Conservation (phyloP, 1,140 invertebrate genomes). For the Cherax quadricarinatus region DNA sequence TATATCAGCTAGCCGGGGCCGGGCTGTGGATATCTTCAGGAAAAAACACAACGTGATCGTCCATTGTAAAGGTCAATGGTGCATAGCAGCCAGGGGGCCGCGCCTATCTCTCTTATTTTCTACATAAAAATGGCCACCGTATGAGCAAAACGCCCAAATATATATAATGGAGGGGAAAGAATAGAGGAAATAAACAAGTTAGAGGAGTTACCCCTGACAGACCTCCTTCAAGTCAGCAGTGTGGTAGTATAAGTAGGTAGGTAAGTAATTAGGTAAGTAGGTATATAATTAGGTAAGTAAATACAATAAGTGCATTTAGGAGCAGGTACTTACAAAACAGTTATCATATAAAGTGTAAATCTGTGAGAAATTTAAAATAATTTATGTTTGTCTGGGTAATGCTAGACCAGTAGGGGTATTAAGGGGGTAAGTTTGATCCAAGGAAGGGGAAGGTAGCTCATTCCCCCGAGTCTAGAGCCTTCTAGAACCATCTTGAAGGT, state of each 20-base stretch:
- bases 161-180: constrained; percentile 21
- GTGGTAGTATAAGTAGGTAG: neutral
- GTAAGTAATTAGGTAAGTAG: neutral
- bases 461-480: too few species aligned
- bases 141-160: constrained; percentile 30
- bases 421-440: too few species aligned
- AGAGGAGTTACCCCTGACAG: neutral
- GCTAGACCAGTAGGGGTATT: too few species aligned
- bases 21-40: constrained; percentile 51
- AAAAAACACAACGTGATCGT: constrained; percentile 34
- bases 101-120: constrained; percentile 33
- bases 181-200: neutral
- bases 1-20: constrained; percentile 30
- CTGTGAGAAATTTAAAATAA: too few species aligned
- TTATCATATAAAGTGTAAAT: too few species aligned
- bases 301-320: neutral
- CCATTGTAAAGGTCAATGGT: constrained; percentile 54
- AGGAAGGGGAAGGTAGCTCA: too few species aligned
- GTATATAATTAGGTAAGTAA: neutral
- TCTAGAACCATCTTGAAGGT: too few species aligned
- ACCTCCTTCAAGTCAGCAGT: neutral
- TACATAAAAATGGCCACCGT: constrained; percentile 26
- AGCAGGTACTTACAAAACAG: neutral
- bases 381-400: too few species aligned
- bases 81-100: constrained; percentile 37